phyloP scores from a whole-genome alignment of 1,140 invertebrate species.

The Drosophila pruinosa region DNA sequence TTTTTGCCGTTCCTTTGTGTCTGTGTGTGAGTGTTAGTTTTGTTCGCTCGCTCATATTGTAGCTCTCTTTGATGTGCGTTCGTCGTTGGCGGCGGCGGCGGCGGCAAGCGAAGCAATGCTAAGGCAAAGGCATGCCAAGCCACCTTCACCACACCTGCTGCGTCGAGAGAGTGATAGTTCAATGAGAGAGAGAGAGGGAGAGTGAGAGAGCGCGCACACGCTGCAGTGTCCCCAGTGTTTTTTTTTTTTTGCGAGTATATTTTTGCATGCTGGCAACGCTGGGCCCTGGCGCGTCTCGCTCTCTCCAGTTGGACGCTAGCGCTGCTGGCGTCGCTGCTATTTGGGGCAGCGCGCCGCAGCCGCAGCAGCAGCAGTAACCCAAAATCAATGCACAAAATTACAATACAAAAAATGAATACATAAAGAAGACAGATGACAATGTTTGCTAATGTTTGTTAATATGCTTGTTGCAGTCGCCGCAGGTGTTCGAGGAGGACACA shows the following conservation, averaged over 20 bases:
- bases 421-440: background rate
- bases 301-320: background rate
- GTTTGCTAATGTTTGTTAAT: background rate
- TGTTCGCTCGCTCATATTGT: conserved; percentile 37
- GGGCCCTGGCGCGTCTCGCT: background rate
- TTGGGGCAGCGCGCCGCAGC: background rate
- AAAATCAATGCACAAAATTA: conserved; percentile 17
- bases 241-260: conserved; percentile 6
- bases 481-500: conserved; percentile 92
- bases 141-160: conserved; percentile 79
- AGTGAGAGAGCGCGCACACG: background rate
- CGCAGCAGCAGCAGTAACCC: background rate
- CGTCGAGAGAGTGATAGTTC: conserved; percentile 26
- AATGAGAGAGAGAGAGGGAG: background rate
- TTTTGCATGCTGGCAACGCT: conserved; percentile 51
- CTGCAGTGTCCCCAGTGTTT: conserved; percentile 18
- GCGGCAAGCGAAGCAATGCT: conserved; percentile 2
- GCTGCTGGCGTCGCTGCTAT: conserved; percentile 15
- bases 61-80: conserved; percentile 14
- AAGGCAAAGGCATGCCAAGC: conserved; percentile 31
- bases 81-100: no score
- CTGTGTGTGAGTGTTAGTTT: conserved; percentile 7
- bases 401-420: background rate
- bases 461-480: conserved; percentile 69
- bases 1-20: background rate